Evolutionary conservation across 2,113 vertebrate genomes (phyloP).

Genomic region (Myrmecophaga tridactyla): DNA sequence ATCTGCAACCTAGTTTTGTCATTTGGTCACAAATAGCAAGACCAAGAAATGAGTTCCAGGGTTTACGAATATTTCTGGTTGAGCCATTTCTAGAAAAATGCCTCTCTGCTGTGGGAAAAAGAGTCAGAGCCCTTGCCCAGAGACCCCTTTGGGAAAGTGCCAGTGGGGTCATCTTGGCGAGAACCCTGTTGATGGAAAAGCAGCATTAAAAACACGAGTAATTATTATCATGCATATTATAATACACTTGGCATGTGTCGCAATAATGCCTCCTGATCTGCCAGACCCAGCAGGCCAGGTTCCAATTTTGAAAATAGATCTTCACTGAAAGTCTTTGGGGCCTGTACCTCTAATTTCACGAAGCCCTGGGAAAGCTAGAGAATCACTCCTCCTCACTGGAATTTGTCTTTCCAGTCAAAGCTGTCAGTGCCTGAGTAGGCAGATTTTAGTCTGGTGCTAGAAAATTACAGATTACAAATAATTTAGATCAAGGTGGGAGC

Average conservation of each 20-base stretch:
- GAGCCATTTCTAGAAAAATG: background rate
- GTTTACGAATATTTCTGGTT: background rate
- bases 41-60: background rate
- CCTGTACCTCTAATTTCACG: background rate
- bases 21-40: background rate
- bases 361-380: background rate
- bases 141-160: no score
- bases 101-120: background rate
- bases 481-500: background rate
- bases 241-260: background rate
- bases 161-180: background rate
- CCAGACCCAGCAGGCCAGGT: background rate
- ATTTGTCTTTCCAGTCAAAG: background rate
- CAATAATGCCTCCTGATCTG: background rate
- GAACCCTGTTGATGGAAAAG: background rate
- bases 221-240: background rate
- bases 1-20: background rate
- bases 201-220: background rate
- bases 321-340: background rate
- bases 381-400: background rate
- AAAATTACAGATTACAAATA: background rate
- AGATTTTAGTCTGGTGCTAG: background rate
- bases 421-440: background rate
- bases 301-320: background rate
- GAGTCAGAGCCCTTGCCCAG: background rate